Evolutionary conservation across 2,797 vertebrate species (phyloP).

Genomic region (Leucoraja ocellata): DNA sequence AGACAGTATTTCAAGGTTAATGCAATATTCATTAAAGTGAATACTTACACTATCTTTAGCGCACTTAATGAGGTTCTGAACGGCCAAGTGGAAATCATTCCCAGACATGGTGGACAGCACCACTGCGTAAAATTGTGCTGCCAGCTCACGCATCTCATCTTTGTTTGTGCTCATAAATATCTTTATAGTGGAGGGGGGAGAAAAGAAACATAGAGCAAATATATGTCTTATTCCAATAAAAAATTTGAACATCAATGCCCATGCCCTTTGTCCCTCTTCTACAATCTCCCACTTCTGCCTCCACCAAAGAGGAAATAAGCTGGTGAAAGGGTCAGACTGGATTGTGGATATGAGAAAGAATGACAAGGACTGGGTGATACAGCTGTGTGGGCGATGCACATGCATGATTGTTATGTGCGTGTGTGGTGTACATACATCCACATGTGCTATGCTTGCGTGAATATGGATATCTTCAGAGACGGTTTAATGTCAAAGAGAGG

Average conservation of each 20-base stretch:
- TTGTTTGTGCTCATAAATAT: conserved; percentile 93
- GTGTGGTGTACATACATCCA: too few relatives aligned
- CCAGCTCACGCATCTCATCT: conserved; percentile 93
- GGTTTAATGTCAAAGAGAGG: too few relatives aligned
- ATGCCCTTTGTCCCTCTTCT: too few relatives aligned
- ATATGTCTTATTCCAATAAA: background rate
- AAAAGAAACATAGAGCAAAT: background rate
- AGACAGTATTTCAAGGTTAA: background rate
- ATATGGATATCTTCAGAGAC: too few relatives aligned
- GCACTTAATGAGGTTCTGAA: conserved; percentile 86
- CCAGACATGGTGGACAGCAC: conserved; percentile 84
- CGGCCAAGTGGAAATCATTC: conserved; percentile 71
- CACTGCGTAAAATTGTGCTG: conserved; percentile 86
- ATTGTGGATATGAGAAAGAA: too few relatives aligned
- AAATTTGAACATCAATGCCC: background rate
- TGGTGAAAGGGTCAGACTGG: too few relatives aligned
- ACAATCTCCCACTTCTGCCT: too few relatives aligned
- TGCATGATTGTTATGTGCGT: too few relatives aligned
- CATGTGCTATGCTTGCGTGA: too few relatives aligned
- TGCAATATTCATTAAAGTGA: background rate
- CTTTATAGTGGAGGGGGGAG: conserved; percentile 52
- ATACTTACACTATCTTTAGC: conserved; percentile 84
- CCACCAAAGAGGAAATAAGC: too few relatives aligned
- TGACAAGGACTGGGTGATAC: too few relatives aligned
- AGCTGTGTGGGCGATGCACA: too few relatives aligned